phyloP scores from a whole-genome alignment of 2,888 invertebrate species.

The Oscheius sp. region DNA sequence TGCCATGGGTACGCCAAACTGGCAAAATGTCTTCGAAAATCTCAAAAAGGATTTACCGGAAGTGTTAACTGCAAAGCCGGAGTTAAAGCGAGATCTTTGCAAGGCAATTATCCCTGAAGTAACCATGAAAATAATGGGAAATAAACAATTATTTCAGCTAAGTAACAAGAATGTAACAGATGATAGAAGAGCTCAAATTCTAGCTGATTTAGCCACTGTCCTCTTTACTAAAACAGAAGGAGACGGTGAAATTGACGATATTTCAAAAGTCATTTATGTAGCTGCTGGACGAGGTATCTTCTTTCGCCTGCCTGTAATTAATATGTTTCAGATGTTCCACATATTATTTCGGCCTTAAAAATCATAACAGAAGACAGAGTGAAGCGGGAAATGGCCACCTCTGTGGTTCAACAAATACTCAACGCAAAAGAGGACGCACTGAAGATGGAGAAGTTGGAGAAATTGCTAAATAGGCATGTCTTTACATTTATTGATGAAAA shows the following conservation, averaged over 20 bases:
- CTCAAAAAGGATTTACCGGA: not conserved
- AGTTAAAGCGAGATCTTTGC: not conserved
- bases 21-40: constrained; percentile 1
- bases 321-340: constrained; percentile 8
- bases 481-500: not conserved
- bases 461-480: constrained; percentile 25
- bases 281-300: not conserved
- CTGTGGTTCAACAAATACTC: constrained; percentile 15
- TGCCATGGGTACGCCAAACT: constrained; percentile 2
- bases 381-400: constrained; percentile 6
- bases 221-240: constrained; percentile 24
- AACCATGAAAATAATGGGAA: not conserved
- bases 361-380: not conserved
- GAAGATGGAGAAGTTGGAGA: constrained; percentile 22
- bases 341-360: constrained; percentile 13
- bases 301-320: not conserved
- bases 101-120: constrained; percentile 19
- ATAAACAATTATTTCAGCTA: constrained; percentile 7
- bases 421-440: constrained; percentile 3
- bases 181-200: not conserved
- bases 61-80: constrained; percentile 15
- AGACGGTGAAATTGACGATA: not conserved
- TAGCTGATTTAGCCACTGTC: constrained; percentile 18
- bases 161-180: not conserved
- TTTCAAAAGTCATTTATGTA: constrained; percentile 6